phyloP scores from a whole-genome alignment of 2,113 vertebrate species.

The Ptilorrhoa leucosticta region DNA sequence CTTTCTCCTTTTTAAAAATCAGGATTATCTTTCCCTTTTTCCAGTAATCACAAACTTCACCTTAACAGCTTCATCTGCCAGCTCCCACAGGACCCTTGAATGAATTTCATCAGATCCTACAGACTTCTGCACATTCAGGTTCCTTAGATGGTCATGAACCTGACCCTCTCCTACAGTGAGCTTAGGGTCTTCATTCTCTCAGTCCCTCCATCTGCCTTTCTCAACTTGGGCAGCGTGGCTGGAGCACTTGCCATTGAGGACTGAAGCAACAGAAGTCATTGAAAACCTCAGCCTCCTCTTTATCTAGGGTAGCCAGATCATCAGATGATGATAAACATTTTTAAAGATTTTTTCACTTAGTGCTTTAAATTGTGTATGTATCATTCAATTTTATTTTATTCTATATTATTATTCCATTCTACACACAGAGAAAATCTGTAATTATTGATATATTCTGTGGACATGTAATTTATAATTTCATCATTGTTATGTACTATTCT shows the following conservation, averaged over 20 bases:
- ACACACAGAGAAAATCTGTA: background rate
- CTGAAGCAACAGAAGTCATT: background rate
- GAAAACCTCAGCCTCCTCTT: background rate
- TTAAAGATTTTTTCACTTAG: background rate
- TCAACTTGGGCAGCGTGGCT: fast-evolving
- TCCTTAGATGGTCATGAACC: background rate
- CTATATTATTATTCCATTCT: background rate
- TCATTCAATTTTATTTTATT: background rate
- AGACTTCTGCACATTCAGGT: background rate
- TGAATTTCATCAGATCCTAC: background rate
- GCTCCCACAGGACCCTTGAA: background rate
- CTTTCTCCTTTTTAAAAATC: background rate
- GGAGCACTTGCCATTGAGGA: background rate
- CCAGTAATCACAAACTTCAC: background rate
- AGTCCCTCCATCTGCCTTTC: background rate
- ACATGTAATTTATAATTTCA: background rate
- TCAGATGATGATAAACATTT: background rate
- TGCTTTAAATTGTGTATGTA: background rate
- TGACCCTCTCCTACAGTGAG: background rate
- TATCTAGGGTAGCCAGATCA: background rate
- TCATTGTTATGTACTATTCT: background rate
- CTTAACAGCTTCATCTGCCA: background rate
- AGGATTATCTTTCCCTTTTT: background rate
- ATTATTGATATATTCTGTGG: background rate
- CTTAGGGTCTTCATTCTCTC: background rate